phyloP scores from a whole-genome alignment of 2,888 invertebrate species.

The Callinectes sapidus region DNA sequence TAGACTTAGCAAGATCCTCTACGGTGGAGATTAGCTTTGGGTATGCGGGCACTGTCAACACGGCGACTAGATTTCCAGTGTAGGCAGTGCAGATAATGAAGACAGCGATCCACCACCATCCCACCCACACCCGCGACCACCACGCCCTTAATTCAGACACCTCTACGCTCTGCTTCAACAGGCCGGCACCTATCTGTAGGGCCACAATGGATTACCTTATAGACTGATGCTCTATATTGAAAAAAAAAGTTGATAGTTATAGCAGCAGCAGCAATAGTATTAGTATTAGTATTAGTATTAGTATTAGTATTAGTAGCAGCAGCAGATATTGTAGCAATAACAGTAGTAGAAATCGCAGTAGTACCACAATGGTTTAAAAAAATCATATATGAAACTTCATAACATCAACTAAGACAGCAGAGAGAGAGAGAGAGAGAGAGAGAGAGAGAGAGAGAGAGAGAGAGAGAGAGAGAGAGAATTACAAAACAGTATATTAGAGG shows the following conservation, averaged over 20 bases:
- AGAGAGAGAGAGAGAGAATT: no score
- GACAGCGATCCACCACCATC: conserved; percentile 6
- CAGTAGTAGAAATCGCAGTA: no score
- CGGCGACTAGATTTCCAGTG: conserved; percentile 33
- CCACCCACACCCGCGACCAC: conserved; percentile 40
- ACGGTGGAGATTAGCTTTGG: conserved; percentile 19
- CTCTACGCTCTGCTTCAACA: conserved; percentile 18
- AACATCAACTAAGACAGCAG: no score
- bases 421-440: no score
- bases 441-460: no score
- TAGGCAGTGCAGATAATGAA: conserved; percentile 16
- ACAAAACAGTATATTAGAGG: no score
- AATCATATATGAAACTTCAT: no score
- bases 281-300: no score
- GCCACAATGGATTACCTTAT: neutral
- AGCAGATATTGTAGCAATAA: no score
- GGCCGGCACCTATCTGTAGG: conserved; percentile 22
- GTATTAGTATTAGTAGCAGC: no score
- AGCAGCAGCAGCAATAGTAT: neutral
- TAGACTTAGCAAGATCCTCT: conserved; percentile 35
- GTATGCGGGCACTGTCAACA: conserved; percentile 39
- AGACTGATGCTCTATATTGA: neutral
- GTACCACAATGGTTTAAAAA: no score
- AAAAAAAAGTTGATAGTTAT: neutral
- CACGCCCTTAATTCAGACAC: neutral